These are phyloP conservation scores for Galago senegalensis DNA, from an alignment of 2,797 vertebrate species.

Conservation along the genomic window DNA sequence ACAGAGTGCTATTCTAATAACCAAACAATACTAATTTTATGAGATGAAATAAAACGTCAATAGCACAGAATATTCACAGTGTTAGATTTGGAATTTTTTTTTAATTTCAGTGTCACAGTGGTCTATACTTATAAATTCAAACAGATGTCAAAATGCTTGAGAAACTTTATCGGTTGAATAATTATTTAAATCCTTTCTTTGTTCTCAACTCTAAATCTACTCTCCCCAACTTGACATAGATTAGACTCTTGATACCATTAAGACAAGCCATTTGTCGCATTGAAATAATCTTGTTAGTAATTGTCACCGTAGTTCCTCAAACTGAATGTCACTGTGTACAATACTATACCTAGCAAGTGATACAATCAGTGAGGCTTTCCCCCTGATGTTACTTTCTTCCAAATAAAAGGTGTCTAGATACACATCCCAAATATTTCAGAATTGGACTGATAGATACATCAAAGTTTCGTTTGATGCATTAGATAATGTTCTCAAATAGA, in stretches of 20 bases:
- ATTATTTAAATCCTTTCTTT: neutral
- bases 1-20: conserved; percentile 5
- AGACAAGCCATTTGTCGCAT: neutral
- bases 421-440: neutral
- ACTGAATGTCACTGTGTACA: neutral
- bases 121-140: neutral
- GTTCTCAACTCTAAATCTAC: neutral
- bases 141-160: neutral
- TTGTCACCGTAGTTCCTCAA: neutral
- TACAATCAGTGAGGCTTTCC: neutral
- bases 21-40: neutral
- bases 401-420: neutral
- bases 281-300: neutral
- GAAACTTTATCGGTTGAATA: neutral
- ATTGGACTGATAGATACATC: neutral
- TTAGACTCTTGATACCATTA: neutral
- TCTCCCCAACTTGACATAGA: neutral
- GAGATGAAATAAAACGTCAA: neutral
- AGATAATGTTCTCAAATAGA: neutral
- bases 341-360: neutral
- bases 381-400: neutral
- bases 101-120: neutral
- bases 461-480: neutral
- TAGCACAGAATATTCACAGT: neutral
- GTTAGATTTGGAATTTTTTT: neutral